Base-by-base conservation (phyloP, 2,888 invertebrate genomes). In the Lagria hirta region DNA sequence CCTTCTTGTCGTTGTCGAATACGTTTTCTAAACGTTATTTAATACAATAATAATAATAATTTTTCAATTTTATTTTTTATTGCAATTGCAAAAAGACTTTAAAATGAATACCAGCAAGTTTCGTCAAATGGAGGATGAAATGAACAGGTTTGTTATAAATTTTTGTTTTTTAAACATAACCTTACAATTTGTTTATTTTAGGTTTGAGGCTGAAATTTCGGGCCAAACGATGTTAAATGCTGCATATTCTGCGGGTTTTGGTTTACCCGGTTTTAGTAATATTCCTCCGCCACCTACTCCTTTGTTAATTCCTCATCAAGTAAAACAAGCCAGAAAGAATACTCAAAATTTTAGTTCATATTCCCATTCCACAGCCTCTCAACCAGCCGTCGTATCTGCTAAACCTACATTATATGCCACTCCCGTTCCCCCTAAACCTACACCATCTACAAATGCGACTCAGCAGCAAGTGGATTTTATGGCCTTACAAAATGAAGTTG, bases 181-280 rank as follows among this genome's bases (percentile, higher is more conserved):
- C 41, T 41, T 27, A 35, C 34, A 43, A 26, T 29, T 30, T 46
- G 45, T 17, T 34, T 28, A 43, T 44, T 23, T 18, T 56, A 88
- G 91, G 61, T 92, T 92, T 65, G 92, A 92, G 65, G 90, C 90
- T 1, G 92, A 92, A 74, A 90, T 92, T 57, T 85, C 88, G 0
- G 81, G 83, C 7, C 75, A 77, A 20, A 75, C 78, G 3, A 75
- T 83, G 7, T 82, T 89, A 22, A 79, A 83, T 1, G 83, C 81
- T 52, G 84, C 86, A 0, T 90, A 83, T 58, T 82, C 38, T 2
- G 53, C 52, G 12, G 54, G 57, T n/a, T 65, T 60, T 38, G 55
- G 52, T 42, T 48, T 72, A 32, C 65, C 75, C 0, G 67, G 65
- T 8, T 80, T 77, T 49, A 80, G 81, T 1, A 76, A 77, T 46